phyloP scores from a whole-genome alignment of 2,113 vertebrate species.

The Madoqua kirkii region DNA sequence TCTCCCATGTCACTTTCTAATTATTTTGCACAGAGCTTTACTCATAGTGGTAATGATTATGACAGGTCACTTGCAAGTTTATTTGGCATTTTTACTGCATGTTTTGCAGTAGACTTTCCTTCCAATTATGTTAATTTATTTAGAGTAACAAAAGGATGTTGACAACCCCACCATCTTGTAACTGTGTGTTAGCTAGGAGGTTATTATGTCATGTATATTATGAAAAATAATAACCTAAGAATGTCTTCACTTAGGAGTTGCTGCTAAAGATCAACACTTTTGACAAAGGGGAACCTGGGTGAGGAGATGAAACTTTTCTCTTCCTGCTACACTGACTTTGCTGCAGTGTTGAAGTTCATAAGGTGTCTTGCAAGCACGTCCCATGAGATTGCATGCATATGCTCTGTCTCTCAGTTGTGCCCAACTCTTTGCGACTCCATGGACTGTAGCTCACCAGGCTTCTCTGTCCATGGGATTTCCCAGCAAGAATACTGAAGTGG shows the following conservation, averaged over 20 bases:
- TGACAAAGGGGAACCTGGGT: not conserved
- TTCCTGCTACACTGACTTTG: not conserved
- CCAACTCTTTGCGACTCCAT: not conserved
- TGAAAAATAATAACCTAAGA: not conserved
- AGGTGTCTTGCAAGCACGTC: not conserved
- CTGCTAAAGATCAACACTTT: not conserved
- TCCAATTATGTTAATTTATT: not conserved
- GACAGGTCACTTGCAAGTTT: not conserved
- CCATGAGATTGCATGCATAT: accelerated
- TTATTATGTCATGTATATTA: not conserved
- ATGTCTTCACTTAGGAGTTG: not conserved
- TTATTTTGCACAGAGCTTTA: not conserved
- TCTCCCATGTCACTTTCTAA: not conserved
- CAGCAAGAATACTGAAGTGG: not conserved
- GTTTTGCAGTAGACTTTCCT: not conserved
- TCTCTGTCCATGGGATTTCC: not conserved
- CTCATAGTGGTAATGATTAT: not conserved
- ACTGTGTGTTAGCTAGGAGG: not conserved
- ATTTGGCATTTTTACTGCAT: not conserved
- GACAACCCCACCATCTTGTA: not conserved
- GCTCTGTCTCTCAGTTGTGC: not conserved
- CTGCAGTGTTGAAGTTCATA: not conserved
- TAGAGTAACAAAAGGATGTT: not conserved
- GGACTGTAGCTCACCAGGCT: not conserved
- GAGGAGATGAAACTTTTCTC: not conserved